phyloP scores from a whole-genome alignment of 1,140 invertebrate genomes.

The Chlorops oryzae region DNA sequence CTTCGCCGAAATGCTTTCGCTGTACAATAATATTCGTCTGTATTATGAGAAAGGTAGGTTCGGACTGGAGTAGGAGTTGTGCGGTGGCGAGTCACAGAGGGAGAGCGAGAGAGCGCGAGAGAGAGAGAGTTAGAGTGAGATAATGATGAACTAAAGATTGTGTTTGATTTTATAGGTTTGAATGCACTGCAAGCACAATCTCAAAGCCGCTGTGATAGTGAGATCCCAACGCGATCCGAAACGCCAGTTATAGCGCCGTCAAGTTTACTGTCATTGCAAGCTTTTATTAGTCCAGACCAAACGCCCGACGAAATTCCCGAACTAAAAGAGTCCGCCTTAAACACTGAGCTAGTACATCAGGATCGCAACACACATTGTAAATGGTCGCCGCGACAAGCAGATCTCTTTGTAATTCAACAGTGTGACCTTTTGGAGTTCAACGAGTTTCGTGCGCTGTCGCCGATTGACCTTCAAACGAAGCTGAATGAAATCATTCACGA shows the following conservation, averaged over 20 bases:
- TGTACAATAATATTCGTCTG: conserved; percentile 60
- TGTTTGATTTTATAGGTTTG: no score
- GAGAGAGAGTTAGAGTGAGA: no score
- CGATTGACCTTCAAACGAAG: conserved; percentile 66
- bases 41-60: conserved; percentile 56
- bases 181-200: no score
- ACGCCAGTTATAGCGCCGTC: not conserved
- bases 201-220: no score
- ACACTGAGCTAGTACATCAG: conserved; percentile 6
- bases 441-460: conserved; percentile 70
- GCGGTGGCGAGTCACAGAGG: no score
- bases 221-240: no score
- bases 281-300: not conserved
- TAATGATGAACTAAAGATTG: no score
- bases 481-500: conserved; percentile 71
- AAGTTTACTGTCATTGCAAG: conserved; percentile 3
- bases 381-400: conserved; percentile 80
- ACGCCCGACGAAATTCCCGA: conserved; percentile 1
- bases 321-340: conserved; percentile 22
- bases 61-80: no score
- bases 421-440: conserved; percentile 73
- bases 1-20: conserved; percentile 68
- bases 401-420: conserved; percentile 80
- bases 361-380: conserved; percentile 50
- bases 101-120: no score